Evolutionary conservation across 2,797 vertebrate species (phyloP).

Genomic region (Enteromius paludinosus): DNA sequence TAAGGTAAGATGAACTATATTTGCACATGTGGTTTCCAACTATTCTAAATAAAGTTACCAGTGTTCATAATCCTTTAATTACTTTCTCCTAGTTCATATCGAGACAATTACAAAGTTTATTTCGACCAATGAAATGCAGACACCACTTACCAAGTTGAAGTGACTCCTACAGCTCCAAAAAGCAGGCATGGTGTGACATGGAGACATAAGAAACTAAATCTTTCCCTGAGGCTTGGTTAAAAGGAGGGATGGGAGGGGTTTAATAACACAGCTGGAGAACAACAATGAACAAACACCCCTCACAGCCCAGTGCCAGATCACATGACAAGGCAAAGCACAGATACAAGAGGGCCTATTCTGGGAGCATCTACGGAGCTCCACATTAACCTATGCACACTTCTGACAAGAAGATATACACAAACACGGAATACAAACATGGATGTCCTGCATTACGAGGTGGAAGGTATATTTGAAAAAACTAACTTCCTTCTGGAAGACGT

Average conservation of each 20-base stretch:
- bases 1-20: background rate
- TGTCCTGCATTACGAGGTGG: background rate
- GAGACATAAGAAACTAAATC: conserved; percentile 10
- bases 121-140: background rate
- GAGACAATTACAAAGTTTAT: background rate
- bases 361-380: conserved; percentile 15
- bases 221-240: background rate
- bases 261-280: conserved; percentile 55
- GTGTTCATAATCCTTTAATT: background rate
- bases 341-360: conserved; percentile 62
- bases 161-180: background rate
- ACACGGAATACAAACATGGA: conserved; percentile 1
- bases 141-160: background rate
- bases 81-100: background rate
- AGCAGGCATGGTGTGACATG: background rate
- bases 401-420: conserved; percentile 22
- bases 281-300: conserved; percentile 66
- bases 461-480: background rate
- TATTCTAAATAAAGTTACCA: background rate
- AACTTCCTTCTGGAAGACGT: background rate
- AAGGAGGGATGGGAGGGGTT: conserved; percentile 15
- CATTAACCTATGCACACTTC: conserved; percentile 44
- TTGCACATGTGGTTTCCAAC: background rate
- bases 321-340: conserved; percentile 54
- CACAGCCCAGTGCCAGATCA: conserved; percentile 53